Conservation (phyloP, 2,888 invertebrate species). For the Taphrorychus bicolor region DNA sequence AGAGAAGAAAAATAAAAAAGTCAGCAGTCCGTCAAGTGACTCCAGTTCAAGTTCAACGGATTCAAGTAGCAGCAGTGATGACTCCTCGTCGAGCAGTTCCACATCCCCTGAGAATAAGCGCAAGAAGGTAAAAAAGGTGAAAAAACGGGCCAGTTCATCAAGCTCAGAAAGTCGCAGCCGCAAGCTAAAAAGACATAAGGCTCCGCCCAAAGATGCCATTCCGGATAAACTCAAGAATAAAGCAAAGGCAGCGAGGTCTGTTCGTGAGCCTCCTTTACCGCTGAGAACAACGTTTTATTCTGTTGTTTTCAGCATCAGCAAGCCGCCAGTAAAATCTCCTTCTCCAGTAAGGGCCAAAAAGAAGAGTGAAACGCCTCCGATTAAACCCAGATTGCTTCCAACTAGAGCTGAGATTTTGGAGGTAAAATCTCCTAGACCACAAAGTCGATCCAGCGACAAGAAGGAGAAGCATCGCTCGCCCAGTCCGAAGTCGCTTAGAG, state of each 20-base stretch:
- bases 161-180: conserved; percentile 65
- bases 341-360: conserved; percentile 52
- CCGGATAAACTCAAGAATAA: conserved; percentile 59
- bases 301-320: conserved; percentile 9
- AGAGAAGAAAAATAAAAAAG: conserved; percentile 61
- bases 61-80: conserved; percentile 71
- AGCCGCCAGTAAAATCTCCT: conserved; percentile 51
- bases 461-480: conserved; percentile 58
- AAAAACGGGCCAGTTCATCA: conserved; percentile 54
- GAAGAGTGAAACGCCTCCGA: conserved; percentile 58
- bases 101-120: conserved; percentile 59
- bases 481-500: conserved; percentile 57
- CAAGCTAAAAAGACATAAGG: conserved; percentile 65
- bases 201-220: conserved; percentile 55
- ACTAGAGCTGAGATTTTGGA: conserved; percentile 49
- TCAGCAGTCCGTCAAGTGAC: conserved; percentile 73
- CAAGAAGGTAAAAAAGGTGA: conserved; percentile 55
- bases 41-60: conserved; percentile 70
- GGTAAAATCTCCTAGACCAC: conserved; percentile 54
- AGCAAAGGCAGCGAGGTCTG: background rate
- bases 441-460: conserved; percentile 51
- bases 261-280: background rate
- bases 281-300: background rate
- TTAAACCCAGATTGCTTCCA: conserved; percentile 52
- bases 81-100: conserved; percentile 66